Evolutionary conservation across 35 echinoderm and acorn worm genomes (phyloP).

Genomic region (Lytechinus variegatus): DNA sequence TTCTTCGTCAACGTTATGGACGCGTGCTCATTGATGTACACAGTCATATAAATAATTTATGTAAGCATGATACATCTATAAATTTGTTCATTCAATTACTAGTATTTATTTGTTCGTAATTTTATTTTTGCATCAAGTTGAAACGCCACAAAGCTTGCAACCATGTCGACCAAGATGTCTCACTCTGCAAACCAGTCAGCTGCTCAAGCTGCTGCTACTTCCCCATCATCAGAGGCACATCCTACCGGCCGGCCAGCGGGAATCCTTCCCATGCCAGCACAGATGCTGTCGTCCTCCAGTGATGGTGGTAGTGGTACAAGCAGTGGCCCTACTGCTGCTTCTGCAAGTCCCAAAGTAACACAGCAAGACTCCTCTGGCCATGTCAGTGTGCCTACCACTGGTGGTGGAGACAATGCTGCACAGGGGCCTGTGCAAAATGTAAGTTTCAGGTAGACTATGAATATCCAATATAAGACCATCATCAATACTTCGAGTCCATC

Average conservation of each 20-base stretch:
- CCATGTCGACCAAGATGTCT: constrained; percentile 59
- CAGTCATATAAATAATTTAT: no score
- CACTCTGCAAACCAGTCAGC: constrained; percentile 62
- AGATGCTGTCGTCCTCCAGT: not conserved
- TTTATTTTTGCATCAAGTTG: not conserved
- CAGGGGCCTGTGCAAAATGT: constrained; percentile 30
- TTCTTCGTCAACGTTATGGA: no score
- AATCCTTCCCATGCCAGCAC: constrained; percentile 34
- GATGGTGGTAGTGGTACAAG: not conserved
- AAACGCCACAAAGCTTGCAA: constrained; percentile 68
- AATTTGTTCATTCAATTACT: no score
- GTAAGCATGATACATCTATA: no score
- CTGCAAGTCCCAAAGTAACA: not conserved
- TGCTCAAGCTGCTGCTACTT: constrained; percentile 41
- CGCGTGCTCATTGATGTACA: no score
- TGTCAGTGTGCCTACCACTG: constrained; percentile 8
- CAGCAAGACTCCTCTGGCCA: constrained; percentile 21
- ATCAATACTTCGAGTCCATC: no score
- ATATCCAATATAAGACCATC: no score
- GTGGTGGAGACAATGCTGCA: constrained; percentile 42
- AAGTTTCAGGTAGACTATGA: not conserved
- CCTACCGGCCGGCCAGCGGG: constrained; percentile 46
- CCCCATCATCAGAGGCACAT: constrained; percentile 6
- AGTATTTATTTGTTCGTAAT: no score
- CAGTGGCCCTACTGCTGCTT: not conserved